Evolutionary conservation across 35 echinoderm and acorn worm genomes (phyloP).

Genomic region (Heliocidaris erythrogramma): DNA sequence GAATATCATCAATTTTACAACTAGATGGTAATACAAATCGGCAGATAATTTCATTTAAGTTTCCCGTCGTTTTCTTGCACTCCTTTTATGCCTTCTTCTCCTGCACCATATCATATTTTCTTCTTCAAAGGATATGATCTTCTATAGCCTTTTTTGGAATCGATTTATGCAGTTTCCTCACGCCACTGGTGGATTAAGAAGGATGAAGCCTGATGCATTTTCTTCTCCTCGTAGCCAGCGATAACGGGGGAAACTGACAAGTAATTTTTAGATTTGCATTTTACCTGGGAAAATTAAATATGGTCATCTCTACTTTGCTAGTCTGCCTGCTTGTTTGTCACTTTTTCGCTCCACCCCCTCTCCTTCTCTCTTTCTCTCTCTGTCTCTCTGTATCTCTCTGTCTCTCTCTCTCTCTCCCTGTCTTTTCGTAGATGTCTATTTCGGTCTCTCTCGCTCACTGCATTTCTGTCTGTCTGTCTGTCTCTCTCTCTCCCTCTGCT

Average conservation of each 20-base stretch:
- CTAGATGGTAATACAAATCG: background rate
- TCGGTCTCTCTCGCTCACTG: no score
- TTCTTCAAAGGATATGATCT: background rate
- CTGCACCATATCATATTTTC: background rate
- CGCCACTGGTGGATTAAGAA: background rate
- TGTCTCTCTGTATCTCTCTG: no score
- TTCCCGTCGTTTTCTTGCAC: background rate
- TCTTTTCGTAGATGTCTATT: no score
- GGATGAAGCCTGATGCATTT: background rate
- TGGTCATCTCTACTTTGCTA: background rate
- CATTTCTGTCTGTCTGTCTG: no score
- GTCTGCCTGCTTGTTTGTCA: no score
- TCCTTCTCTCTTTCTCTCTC: no score
- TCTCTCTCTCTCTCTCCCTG: no score
- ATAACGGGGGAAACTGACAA: background rate
- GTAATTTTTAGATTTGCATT: conserved; percentile 6
- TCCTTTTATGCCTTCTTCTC: background rate
- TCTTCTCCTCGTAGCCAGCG: background rate
- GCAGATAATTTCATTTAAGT: background rate
- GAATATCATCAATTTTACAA: background rate
- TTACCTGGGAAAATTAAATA: background rate
- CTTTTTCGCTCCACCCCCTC: no score
- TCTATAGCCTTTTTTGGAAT: background rate
- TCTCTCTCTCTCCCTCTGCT: no score
- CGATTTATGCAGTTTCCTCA: background rate